Evolutionary conservation across 2,797 vertebrate species (phyloP), one percentile per base, ranked within the genome.

Genomic region (Acrossocheilus fasciatus): DNA sequence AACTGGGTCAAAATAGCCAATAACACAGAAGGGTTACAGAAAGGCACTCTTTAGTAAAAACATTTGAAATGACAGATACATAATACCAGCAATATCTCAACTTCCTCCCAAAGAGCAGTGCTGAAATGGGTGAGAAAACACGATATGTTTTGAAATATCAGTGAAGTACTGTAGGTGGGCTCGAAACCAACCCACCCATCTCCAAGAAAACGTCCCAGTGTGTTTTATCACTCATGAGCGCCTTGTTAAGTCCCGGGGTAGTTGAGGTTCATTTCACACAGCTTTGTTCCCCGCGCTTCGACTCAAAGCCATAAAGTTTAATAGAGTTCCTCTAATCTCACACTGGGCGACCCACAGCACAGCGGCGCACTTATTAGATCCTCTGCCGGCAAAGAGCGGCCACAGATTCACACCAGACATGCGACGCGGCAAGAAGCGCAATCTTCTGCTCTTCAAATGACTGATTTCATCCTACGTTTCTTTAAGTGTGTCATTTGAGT

Each of bases 271-370:
- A 90, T 87, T 86, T 89, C 88, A 87, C 86, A 79, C 89, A 87
- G 86, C 87, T 88, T 86, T 88, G 86, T 83, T 91, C 86, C 82
- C 82, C 41, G 54, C 85, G 80, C 85, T 87, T 68, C 85, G 54
- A 90, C 81, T 72, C 39, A 74, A 86, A 87, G 87, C 84, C 84
- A 89, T 91, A 89, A 87, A 90, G 88, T 90, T 91, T 91, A 90
- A 91, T 89, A 86, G 88, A 89, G 82, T 90, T 89, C 82, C 73
- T 87, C 84, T 83, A 90, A 89, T 90, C 82, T 88, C 88, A 86
- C 83, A 89, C 86, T 79, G 89, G 78, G 78, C 54, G 73, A 90
- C 82, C 88, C 77, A 87, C 77, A 79, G 80, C 62, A 84, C 73
- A 78, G 79, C 59, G 36, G 76, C 74, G 11, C 84, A 81, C 88